A percentile compares a stretch with the other conserved stretches of the same genome.
Conservation (phyloP, 2,888 invertebrate genomes). For the Drosophila meridionalis region DNA sequence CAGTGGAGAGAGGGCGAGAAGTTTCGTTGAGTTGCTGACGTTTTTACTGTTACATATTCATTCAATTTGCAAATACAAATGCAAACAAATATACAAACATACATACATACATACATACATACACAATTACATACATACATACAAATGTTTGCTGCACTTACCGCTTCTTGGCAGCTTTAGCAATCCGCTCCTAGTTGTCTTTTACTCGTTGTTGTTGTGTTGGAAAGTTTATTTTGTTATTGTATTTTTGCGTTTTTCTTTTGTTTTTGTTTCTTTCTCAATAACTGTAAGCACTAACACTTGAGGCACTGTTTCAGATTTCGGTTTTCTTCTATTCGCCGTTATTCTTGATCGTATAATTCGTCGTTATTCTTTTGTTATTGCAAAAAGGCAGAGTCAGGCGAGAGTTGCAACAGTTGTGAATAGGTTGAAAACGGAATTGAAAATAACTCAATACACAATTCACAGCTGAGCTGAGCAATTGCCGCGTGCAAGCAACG, state of each 20-base stretch:
- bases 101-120: not conserved
- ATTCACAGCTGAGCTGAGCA: constrained; percentile 66
- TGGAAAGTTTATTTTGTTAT: constrained; percentile 11
- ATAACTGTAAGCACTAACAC: constrained; percentile 50
- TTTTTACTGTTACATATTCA: constrained; percentile 8
- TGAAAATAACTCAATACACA: constrained; percentile 56
- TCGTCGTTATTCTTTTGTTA: constrained; percentile 38
- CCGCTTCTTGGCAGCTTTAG: constrained; percentile 64
- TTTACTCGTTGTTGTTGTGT: constrained; percentile 1
- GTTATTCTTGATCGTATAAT: constrained; percentile 27
- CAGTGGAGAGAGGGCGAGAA: constrained; percentile 4
- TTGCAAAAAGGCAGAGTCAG: constrained; percentile 51
- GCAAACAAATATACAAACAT: not conserved
- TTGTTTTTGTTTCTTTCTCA: constrained; percentile 19
- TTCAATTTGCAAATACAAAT: not conserved
- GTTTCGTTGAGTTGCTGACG: constrained; percentile 2
- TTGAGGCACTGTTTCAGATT: constrained; percentile 40
- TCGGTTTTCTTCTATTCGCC: constrained; percentile 22
- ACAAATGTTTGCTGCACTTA: constrained; percentile 46
- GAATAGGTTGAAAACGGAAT: constrained; percentile 53
- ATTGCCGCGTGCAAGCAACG: constrained; percentile 77
- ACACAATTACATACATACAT: not conserved
- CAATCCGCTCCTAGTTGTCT: constrained; percentile 57
- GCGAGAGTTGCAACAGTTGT: constrained; percentile 54
- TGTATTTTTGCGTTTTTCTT: not conserved